Percentiles rank a stretch among this genome's conserved stretches.
Conservation (phyloP, 1,140 invertebrate species). For the Drusus annulatus region DNA sequence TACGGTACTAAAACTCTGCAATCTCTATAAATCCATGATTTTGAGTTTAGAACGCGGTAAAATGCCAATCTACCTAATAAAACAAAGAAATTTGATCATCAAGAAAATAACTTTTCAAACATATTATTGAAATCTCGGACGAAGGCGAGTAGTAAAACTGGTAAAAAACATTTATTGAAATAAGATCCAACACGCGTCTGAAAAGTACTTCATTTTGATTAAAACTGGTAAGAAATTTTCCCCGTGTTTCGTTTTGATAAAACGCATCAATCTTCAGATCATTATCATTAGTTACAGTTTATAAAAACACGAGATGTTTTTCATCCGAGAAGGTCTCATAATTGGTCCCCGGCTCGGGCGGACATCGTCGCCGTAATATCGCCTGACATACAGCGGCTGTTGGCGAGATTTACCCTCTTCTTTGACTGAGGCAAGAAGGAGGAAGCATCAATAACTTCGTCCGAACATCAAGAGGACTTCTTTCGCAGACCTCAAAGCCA, state of each 20-base stretch:
- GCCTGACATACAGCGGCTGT: constrained; percentile 23
- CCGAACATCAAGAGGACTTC: constrained; percentile 32
- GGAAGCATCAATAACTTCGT: constrained; percentile 31
- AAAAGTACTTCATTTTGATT: too few relatives aligned
- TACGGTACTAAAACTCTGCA: too few relatives aligned
- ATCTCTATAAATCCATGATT: too few relatives aligned
- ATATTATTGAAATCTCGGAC: too few relatives aligned
- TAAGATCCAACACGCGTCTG: too few relatives aligned
- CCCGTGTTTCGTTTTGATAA: neutral
- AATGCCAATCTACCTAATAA: too few relatives aligned
- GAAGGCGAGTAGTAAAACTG: too few relatives aligned
- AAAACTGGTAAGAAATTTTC: too few relatives aligned
- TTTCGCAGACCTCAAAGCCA: constrained; percentile 39
- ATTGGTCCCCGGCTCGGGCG: neutral
- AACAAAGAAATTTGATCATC: too few relatives aligned
- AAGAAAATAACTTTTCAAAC: too few relatives aligned
- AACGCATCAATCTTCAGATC: neutral
- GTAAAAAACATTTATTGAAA: too few relatives aligned
- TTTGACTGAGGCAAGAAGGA: neutral
- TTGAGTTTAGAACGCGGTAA: too few relatives aligned
- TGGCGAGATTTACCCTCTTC: constrained; percentile 15
- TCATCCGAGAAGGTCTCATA: constrained; percentile 18
- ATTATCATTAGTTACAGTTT: constrained; percentile 9
- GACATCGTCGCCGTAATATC: constrained; percentile 38
- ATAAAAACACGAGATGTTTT: constrained; percentile 15